phyloP scores from a whole-genome alignment of 64 coral and sea anemone genomes.

The Montipora capricornis region DNA sequence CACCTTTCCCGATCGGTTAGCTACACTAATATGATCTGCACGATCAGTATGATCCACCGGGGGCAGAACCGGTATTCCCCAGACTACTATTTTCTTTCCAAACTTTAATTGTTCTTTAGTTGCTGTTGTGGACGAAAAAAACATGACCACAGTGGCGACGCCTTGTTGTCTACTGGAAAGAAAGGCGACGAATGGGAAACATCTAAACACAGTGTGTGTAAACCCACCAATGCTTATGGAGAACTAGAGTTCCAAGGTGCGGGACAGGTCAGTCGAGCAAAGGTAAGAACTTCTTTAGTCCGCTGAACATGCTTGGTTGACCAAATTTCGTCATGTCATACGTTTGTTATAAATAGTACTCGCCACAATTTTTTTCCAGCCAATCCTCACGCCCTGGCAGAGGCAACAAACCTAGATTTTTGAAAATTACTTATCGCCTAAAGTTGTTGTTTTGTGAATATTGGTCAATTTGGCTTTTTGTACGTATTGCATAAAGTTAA shows the following conservation, averaged over 20 bases:
- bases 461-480: no score
- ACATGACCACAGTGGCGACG: constrained; percentile 40
- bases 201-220: constrained; percentile 31
- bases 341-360: no score
- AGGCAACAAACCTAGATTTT: no score
- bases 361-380: no score
- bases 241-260: constrained; percentile 92
- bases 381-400: no score
- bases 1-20: not conserved
- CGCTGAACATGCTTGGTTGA: not conserved
- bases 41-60: no score
- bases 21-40: not conserved
- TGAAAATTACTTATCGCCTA: no score
- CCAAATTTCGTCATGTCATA: not conserved
- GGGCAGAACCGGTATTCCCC: no score
- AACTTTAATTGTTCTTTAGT: not conserved
- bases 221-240: constrained; percentile 84
- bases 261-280: constrained; percentile 79
- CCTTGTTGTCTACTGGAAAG: constrained; percentile 23
- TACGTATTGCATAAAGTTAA: no score
- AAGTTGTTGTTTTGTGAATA: no score
- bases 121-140: constrained; percentile 64
- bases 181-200: constrained; percentile 32
- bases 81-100: not conserved
- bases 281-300: constrained; percentile 43